Base-by-base conservation (phyloP, 2,888 invertebrate genomes). In the Acutogordius australiensis region DNA sequence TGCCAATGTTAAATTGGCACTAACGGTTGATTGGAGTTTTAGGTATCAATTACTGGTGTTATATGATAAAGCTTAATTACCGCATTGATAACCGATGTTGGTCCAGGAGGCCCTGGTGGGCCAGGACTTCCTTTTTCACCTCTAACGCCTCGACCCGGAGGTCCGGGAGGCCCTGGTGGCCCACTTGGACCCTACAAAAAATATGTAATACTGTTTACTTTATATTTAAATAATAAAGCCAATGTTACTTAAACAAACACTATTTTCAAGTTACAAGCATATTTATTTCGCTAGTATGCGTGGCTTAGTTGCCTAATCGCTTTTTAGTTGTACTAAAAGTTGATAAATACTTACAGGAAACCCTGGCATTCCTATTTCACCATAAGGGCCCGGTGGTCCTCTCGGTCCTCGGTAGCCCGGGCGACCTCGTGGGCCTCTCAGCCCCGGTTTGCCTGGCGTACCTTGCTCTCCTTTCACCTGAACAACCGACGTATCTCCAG, bases 321-420 rank as follows among this genome's bases (percentile, higher is more conserved):
- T n/a, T n/a, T n/a, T n/a, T n/a, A n/a, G n/a, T n/a, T n/a, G n/a
- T n/a, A n/a, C n/a, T n/a, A n/a, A n/a, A n/a, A n/a, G n/a, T n/a
- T n/a, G n/a, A n/a, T n/a, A n/a, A n/a, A n/a, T n/a, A n/a, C n/a
- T n/a, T n/a, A 51, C 51, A 13, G 51, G 51, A 51, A 51, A 51
- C 4, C 51, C 51, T 13, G 51, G 51, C 51, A 51, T 51, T 21
- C 51, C 51, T n/a, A 51, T 51, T 26, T 51, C 51, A 23, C 51
- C 51, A 51, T 51, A 51, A n/a, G 51, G 51, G 8, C 51, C 51
- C 4, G 51, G 51, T 23, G 51, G 51, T n/a, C 51, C 51, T 23
- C 51, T 13, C 23, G 51, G 51, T 51, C 51, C 51, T 51, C 51
- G 8, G 23, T 51, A 26, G 4, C 51, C 51, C 18, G 51, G 51